Evolutionary conservation across 2,113 vertebrate genomes (phyloP).

Genomic region (Pyrgilauda ruficollis): DNA sequence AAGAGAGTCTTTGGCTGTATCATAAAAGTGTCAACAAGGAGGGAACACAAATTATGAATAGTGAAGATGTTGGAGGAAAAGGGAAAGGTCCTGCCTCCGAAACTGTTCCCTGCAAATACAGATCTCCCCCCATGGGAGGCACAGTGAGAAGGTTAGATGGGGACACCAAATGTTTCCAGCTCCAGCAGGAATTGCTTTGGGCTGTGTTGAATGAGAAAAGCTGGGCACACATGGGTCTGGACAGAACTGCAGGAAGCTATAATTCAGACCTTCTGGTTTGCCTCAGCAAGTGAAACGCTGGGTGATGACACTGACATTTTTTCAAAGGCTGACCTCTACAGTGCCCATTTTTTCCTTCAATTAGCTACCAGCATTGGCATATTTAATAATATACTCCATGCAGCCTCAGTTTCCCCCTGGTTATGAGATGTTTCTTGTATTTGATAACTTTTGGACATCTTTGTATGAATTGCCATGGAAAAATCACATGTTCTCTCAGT

Average conservation of each 20-base stretch:
- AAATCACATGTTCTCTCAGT: not conserved
- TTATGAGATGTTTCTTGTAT: not conserved
- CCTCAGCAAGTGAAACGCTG: not conserved
- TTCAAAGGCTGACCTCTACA: not conserved
- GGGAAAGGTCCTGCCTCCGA: not conserved
- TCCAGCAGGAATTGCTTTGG: not conserved
- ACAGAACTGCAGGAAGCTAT: not conserved
- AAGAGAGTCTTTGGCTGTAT: not conserved
- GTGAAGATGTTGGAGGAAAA: not conserved
- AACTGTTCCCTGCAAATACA: not conserved
- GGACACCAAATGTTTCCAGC: conserved; percentile 1
- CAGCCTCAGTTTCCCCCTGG: not conserved
- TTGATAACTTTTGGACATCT: not conserved
- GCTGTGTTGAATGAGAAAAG: conserved; percentile 23
- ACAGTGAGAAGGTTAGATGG: not conserved
- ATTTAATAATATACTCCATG: not conserved
- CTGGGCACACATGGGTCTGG: not conserved
- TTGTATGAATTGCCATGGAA: not conserved
- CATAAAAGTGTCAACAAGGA: not conserved
- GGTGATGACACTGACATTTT: not conserved
- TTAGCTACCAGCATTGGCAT: not conserved
- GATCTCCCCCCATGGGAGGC: not conserved
- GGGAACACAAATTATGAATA: not conserved
- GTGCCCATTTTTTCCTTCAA: not conserved
- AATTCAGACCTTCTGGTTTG: conserved; percentile 9